Evolutionary conservation across 1,140 invertebrate genomes (phyloP), one percentile per base, ranked within the genome.

Genomic region (Steinernema feltiae): DNA sequence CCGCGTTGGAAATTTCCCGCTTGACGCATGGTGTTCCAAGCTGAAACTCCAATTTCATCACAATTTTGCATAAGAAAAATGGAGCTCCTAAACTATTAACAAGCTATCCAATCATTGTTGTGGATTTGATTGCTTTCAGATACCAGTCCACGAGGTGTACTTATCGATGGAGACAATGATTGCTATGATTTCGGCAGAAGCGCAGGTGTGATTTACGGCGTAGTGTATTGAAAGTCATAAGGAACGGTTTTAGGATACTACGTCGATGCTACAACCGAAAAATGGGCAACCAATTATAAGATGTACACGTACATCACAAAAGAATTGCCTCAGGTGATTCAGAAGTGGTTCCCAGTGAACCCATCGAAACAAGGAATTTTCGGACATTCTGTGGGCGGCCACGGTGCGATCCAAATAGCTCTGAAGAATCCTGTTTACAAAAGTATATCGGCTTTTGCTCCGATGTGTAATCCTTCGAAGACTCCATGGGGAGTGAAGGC

Each of bases 291-390:
- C 71, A 91, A 99, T 88, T 99, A 97, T 82, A 91, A 92, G 83
- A 99, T 99, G 97, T 98, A 92, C 82, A 94, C 92, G 63, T 99
- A 99, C 84, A 88, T 99, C n/a, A 94, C 93, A 7, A 90, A 91
- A 81, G 97, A 99, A 84, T 88, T 98, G 48, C 91, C 92, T 74
- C 89, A 90, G 63, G 74, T 97, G n/a, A 90, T 97, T 30, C 90
- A 90, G 80, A 86, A 88, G 1, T 91, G 93, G 83, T 93, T 94
- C 82, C 90, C 90, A 79, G 86, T 82, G 88, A 89, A 78, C 73
- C 75, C 79, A 63, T 85, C 82, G 72, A 88, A 83, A 81, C 84
- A 86, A 77, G 85, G 85, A 72, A 87, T 88, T 71, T 86, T 86
- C 79, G 87, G 87, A 12, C 87, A 88, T 76, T 84, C 82, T 15